Evolutionary conservation across 2,888 invertebrate species (phyloP), one percentile per base, ranked within the genome.

Genomic region (Seira sanloemensis): DNA sequence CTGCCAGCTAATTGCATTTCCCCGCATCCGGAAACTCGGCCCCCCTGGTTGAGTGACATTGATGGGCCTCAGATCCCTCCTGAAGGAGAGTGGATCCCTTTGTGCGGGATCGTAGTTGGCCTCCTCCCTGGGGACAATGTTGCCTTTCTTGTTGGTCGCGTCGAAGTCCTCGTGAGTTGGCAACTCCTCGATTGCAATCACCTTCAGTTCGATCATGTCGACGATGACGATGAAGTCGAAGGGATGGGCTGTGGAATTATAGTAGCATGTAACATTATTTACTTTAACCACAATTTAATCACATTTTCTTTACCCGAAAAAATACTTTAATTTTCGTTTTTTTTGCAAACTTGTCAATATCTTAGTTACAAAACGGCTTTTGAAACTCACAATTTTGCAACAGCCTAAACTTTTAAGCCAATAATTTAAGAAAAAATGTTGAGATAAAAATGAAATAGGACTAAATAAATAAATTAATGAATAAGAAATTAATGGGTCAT

Each of bases 1-100:
- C 80, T 89, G 88, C 89, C 89, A 89, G 2, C 58, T 12, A 0
- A 89, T 74, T 12, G 71, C 69, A 68, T 86, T 74, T 1, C 87
- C 86, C 37, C 73, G 67, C 0, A 88, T 82, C 0, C n/a, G 25
- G 58, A 85, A 88, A 46, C 85, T 86, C 12, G 88, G 75, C 12
- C 87, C 88, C 12, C 73, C 71, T 0, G 87, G 87, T 12, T 79
- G 82, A 1, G 26, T 27, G 1, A 86, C 54, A 18, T 78, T 69
- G 0, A 88, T 12, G 2, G 88, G 88, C 19, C 84, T 86, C 0
- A 88, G 46, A 58, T 86, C 86, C 26, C 86, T 72, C 19, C 75
- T 71, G 21, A 69, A 81, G 19, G 46, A 71, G 26, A 68, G 21
- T 23, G 54, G 66, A 5, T 65, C 74, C 1, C 68, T 5, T 2